Conservation (phyloP, 1,140 invertebrate species). For the Cotesia vestalis region DNA sequence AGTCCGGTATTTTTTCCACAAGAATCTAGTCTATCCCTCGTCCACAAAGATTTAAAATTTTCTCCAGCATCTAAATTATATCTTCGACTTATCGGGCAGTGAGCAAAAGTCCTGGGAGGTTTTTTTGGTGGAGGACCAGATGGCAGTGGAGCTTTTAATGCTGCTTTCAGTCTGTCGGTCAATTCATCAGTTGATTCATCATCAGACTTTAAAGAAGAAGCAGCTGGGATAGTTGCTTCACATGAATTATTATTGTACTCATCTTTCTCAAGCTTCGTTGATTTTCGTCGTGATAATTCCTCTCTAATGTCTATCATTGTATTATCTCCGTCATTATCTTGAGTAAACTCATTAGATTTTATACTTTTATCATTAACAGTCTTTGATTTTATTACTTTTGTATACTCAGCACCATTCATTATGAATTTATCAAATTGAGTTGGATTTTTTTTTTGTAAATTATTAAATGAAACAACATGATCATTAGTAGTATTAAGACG, state of each 20-base stretch:
- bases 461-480: not conserved
- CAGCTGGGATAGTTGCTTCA: conserved; percentile 15
- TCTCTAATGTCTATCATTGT: conserved; percentile 43
- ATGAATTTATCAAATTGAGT: conserved; percentile 33
- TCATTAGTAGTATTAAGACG: not conserved
- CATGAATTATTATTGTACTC: conserved; percentile 28
- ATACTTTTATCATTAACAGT: conserved; percentile 53
- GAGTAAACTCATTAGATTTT: conserved; percentile 55
- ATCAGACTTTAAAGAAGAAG: conserved; percentile 10
- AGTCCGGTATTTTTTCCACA: no score
- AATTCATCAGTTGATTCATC: conserved; percentile 48
- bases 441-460: conserved; percentile 17
- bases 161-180: conserved; percentile 70
- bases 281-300: conserved; percentile 40
- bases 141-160: conserved; percentile 72
- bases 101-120: conserved; percentile 74
- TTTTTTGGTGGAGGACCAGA: conserved; percentile 75
- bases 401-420: conserved; percentile 56
- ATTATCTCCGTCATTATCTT: conserved; percentile 46
- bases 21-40: not conserved
- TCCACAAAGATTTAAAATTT: not conserved
- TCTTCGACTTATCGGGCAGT: conserved; percentile 49
- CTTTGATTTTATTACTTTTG: conserved; percentile 62
- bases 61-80: conserved; percentile 18
- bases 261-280: conserved; percentile 3